Percentiles rank a stretch among this genome's conserved stretches.
Conservation (phyloP, 1,140 invertebrate species). For the Nephotettix cincticeps region DNA sequence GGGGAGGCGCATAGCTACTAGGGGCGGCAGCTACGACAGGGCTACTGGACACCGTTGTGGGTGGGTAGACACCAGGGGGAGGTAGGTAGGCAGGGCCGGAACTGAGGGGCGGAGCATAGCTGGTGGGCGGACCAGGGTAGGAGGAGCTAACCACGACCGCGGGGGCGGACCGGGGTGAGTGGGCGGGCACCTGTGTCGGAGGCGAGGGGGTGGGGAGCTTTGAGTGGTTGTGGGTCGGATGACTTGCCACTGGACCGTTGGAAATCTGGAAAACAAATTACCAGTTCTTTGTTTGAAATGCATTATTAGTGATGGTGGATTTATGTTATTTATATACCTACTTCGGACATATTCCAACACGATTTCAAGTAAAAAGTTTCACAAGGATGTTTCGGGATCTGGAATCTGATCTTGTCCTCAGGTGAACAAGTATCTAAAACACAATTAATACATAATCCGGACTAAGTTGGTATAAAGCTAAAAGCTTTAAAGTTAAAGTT, state of each 20-base stretch:
- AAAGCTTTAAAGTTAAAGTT: no score
- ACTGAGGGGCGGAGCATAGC: neutral
- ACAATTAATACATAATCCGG: no score
- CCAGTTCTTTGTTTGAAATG: no score
- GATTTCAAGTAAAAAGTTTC: no score
- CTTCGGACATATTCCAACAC: no score
- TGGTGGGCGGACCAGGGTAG: neutral
- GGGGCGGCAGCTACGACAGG: neutral
- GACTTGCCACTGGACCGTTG: slow-evolving; percentile 9
- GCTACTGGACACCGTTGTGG: neutral
- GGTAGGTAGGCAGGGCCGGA: neutral
- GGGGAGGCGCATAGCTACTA: slow-evolving; percentile 39
- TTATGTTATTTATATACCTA: no score
- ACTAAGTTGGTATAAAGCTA: no score
- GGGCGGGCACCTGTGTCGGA: neutral
- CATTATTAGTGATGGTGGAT: no score
- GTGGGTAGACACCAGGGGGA: neutral
- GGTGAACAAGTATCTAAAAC: no score
- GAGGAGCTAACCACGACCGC: neutral
- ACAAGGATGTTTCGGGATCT: no score
- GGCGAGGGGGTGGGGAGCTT: slow-evolving; percentile 1
- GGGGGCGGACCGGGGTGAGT: neutral
- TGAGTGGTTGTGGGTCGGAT: slow-evolving; percentile 25
- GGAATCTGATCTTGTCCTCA: no score
- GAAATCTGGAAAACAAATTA: slow-evolving; percentile 20